Evolutionary conservation across 2,797 vertebrate genomes (phyloP), one percentile per base, ranked within the genome.

Genomic region (Spinus pinus): DNA sequence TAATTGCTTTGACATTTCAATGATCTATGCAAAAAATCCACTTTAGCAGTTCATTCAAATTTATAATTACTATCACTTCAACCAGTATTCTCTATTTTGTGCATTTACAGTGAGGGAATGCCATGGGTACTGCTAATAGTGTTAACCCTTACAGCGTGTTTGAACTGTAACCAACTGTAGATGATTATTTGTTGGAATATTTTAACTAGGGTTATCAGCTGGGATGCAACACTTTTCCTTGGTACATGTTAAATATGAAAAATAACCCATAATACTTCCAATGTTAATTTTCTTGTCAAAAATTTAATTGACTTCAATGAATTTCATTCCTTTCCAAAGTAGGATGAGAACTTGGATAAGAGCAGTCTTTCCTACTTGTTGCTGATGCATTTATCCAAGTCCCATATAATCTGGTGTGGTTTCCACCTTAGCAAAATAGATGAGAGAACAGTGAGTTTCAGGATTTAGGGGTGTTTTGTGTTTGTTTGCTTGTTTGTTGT

Each of bases 21-120:
- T 30, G 74, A 22, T 91, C 66, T 90, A 31, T 81, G 79, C 33
- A 91, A 80, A 78, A 41, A 88, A 91, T 87, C 61, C 39, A 79
- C 70, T 93, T 88, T 49, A 79, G 66, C 75, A 91, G 79, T 91
- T 96, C 75, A 86, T 89, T 93, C 75, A 91, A 41, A 89, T 91
- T 81, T 84, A 31, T 86, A 92, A 81, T 95, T 91, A 72, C 70
- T 93, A 53, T 54, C 31, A 56, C 88, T 95, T 93, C 51, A 93
- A 69, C 46, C 42, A 71, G 17, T 89, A 64, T n/a, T 90, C 31
- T 66, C 23, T 72, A 25, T 69, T 94, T 81, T 53, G 50, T 79
- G 62, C 65, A 75, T 73, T 91, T 88, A 42, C 17, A 75, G 25
- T 78, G 72, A 93, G 16, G 31, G 81, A 72, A 33, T 4, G 1